phyloP scores from a whole-genome alignment of 2,797 vertebrate genomes.

The Pantherophis vulpinus region DNA sequence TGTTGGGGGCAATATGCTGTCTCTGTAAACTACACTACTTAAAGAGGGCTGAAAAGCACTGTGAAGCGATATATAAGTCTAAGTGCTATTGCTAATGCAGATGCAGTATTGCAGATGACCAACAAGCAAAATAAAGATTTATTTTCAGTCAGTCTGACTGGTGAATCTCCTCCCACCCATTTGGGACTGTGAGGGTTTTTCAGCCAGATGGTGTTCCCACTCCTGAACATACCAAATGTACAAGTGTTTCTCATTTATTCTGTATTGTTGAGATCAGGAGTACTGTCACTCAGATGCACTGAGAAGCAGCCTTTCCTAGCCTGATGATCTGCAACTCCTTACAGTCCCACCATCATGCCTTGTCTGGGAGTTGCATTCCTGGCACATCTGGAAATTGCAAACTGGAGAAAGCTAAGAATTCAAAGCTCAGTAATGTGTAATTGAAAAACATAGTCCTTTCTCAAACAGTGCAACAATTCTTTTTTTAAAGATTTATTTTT shows the following conservation, averaged over 20 bases:
- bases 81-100: background rate
- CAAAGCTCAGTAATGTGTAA: background rate
- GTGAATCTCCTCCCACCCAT: background rate
- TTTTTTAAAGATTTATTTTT: background rate
- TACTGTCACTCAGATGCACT: background rate
- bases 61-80: background rate
- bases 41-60: background rate
- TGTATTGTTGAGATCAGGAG: background rate
- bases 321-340: background rate
- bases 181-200: background rate
- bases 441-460: background rate
- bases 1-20: background rate
- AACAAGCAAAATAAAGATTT: background rate
- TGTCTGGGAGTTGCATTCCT: background rate
- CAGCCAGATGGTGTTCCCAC: background rate
- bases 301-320: background rate
- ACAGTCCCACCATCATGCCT: background rate
- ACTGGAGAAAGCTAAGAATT: background rate
- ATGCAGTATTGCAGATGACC: background rate
- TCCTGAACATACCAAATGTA: background rate
- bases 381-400: background rate
- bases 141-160: background rate
- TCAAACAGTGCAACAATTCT: background rate
- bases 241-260: background rate
- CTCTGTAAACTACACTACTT: background rate